Evolutionary conservation across 92 coral and sea anemone genomes (phyloP).

Genomic region (Metridium senile): DNA sequence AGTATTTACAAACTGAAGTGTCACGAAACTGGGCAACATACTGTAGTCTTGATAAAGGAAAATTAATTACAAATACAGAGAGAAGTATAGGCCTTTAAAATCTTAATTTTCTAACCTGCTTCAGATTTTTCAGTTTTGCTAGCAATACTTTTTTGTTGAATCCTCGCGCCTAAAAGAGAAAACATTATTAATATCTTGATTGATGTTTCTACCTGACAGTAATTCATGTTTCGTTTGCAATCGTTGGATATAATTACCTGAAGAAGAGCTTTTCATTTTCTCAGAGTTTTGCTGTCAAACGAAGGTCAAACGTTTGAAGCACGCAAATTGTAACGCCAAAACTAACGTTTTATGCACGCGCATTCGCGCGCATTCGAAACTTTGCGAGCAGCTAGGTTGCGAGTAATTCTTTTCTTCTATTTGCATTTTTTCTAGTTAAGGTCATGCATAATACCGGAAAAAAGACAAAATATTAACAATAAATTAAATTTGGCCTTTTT

Average conservation of each 20-base stretch:
- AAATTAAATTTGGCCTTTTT: background rate
- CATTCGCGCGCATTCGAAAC: background rate
- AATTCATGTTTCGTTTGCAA: background rate
- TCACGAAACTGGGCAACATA: too few species aligned
- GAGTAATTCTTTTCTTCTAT: background rate
- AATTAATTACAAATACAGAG: too few species aligned
- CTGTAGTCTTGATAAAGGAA: too few species aligned
- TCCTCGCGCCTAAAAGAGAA: background rate
- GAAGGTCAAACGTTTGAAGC: background rate
- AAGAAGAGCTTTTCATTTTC: conserved; percentile 4
- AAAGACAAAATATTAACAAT: background rate
- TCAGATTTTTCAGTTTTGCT: conserved; percentile 4
- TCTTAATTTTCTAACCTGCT: background rate
- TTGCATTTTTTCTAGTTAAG: too few species aligned
- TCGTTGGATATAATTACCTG: background rate
- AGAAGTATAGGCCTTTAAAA: too few species aligned
- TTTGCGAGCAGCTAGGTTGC: background rate
- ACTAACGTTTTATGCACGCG: background rate
- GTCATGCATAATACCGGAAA: background rate
- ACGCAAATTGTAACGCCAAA: conserved; percentile 7
- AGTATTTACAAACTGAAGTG: too few species aligned
- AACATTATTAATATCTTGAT: background rate
- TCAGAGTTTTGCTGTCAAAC: background rate
- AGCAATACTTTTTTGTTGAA: background rate
- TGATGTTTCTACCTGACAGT: too few species aligned